Evolutionary conservation across 2,113 vertebrate species (phyloP).

Genomic region (Vulpes vulpes): DNA sequence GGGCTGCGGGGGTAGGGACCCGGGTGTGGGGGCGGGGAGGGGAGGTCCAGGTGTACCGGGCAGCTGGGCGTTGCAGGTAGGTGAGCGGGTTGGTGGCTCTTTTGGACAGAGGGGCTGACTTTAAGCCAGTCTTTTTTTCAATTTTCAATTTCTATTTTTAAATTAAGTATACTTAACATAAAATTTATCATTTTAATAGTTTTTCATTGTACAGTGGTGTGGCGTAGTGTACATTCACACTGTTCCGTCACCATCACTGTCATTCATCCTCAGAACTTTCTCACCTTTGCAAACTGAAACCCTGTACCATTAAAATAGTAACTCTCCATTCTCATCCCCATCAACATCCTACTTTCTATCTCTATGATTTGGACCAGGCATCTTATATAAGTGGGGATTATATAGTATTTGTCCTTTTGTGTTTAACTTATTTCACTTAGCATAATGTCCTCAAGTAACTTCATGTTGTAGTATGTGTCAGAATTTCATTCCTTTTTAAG

Average conservation of each 20-base stretch:
- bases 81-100: background rate
- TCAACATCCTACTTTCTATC: background rate
- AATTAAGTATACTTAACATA: background rate
- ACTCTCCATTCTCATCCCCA: background rate
- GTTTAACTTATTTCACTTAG: background rate
- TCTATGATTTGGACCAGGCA: background rate
- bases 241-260: background rate
- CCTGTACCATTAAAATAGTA: background rate
- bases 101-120: background rate
- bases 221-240: background rate
- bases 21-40: background rate
- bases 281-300: background rate
- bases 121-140: background rate
- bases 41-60: background rate
- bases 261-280: background rate
- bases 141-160: background rate
- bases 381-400: background rate
- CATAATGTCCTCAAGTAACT: background rate
- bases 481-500: background rate
- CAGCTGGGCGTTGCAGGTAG: background rate
- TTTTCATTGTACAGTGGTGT: background rate
- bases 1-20: conserved; percentile 85
- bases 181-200: background rate
- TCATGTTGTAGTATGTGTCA: background rate
- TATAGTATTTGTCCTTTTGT: background rate